phyloP scores from a whole-genome alignment of 2,113 vertebrate species.

The Caranx ignobilis region DNA sequence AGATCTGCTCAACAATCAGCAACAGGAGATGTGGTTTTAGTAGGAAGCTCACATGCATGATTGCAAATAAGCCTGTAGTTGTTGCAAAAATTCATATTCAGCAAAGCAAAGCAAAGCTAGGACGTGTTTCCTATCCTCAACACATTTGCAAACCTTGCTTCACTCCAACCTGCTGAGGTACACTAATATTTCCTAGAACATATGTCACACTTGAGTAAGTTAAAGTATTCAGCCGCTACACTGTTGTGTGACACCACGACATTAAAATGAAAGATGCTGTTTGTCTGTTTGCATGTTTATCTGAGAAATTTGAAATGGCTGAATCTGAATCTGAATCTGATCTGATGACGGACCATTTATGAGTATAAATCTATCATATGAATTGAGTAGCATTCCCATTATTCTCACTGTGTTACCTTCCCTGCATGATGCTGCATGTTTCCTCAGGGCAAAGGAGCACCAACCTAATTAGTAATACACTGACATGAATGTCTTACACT shows the following conservation, averaged over 20 bases:
- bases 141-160: slow-evolving; percentile 1
- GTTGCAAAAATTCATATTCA: slow-evolving; percentile 33
- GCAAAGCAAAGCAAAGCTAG: slow-evolving; percentile 27
- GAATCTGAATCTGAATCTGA: not conserved
- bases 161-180: not conserved
- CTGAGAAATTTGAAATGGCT: no score
- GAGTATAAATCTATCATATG: not conserved
- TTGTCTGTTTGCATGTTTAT: no score
- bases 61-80: slow-evolving; percentile 2
- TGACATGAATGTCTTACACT: not conserved
- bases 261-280: not conserved
- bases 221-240: not conserved
- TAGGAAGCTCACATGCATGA: not conserved
- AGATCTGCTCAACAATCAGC: slow-evolving; percentile 6
- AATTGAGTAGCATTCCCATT: not conserved
- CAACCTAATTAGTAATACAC: not conserved
- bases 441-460: slow-evolving; percentile 10
- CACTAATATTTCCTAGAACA: slow-evolving; percentile 1
- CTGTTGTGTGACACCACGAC: not conserved
- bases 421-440: not conserved
- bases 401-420: not conserved
- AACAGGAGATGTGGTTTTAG: slow-evolving; percentile 53
- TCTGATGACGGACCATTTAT: not conserved
- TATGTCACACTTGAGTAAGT: not conserved
- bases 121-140: slow-evolving; percentile 37